phyloP scores from a whole-genome alignment of 1,140 invertebrate genomes.

The Phymastichus coffea region DNA sequence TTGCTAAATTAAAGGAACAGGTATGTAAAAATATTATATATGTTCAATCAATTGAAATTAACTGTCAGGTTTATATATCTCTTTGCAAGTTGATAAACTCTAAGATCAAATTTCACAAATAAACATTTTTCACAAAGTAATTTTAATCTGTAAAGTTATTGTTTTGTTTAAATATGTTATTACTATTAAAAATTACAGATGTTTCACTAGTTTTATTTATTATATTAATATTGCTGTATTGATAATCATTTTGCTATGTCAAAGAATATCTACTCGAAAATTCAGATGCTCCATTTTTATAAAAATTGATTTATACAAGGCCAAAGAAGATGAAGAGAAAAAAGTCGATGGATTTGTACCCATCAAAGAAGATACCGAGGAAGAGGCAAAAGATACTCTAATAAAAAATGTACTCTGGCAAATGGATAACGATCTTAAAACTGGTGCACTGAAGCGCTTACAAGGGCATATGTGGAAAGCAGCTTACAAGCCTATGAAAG shows the following conservation, averaged over 20 bases:
- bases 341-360: slow-evolving; percentile 59
- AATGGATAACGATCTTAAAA: slow-evolving; percentile 80
- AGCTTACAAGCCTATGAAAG: slow-evolving; percentile 80
- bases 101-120: too few species aligned
- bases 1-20: slow-evolving; percentile 65
- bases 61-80: too few species aligned
- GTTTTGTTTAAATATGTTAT: too few species aligned
- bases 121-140: too few species aligned
- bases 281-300: background rate
- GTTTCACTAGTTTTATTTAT: too few species aligned
- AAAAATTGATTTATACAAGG: too few species aligned
- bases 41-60: too few species aligned
- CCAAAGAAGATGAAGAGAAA: slow-evolving; percentile 59
- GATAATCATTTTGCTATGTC: background rate
- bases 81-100: too few species aligned
- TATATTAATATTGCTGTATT: too few species aligned
- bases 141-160: too few species aligned
- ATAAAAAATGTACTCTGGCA: slow-evolving; percentile 73
- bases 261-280: too few species aligned
- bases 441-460: slow-evolving; percentile 77
- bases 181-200: too few species aligned
- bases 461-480: slow-evolving; percentile 88
- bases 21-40: slow-evolving; percentile 44
- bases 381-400: slow-evolving; percentile 62
- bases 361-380: slow-evolving; percentile 58